phyloP scores from a whole-genome alignment of 2,888 invertebrate genomes.

The Myopa testacea region DNA sequence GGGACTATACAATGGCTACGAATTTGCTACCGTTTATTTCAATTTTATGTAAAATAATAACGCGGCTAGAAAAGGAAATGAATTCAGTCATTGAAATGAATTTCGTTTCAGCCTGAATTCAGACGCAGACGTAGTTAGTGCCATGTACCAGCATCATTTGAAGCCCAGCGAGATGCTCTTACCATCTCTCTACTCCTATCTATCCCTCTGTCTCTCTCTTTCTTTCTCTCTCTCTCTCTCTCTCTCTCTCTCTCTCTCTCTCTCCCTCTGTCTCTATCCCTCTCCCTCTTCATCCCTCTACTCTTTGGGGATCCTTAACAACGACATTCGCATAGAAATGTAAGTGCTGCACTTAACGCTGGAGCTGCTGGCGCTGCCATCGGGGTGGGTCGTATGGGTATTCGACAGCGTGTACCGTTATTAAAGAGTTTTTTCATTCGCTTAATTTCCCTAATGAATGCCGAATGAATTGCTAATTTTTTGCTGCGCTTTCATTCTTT shows the following conservation, averaged over 20 bases:
- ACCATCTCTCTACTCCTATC: background rate
- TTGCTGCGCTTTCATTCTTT: constrained; percentile 21
- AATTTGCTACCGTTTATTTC: too few relatives aligned
- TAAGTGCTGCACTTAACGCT: constrained; percentile 24
- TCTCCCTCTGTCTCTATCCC: too few relatives aligned
- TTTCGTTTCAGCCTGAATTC: too few relatives aligned
- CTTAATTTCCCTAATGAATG: constrained; percentile 42
- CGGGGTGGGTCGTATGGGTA: background rate
- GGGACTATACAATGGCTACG: background rate
- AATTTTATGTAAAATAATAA: too few relatives aligned
- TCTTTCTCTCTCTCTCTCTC: too few relatives aligned
- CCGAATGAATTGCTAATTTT: constrained; percentile 36
- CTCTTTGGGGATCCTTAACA: constrained; percentile 19
- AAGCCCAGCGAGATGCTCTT: constrained; percentile 5
- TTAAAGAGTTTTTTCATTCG: constrained; percentile 3
- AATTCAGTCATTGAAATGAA: too few relatives aligned
- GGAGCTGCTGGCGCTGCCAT: background rate
- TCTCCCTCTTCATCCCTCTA: background rate
- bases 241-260: too few relatives aligned
- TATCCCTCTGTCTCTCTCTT: too few relatives aligned
- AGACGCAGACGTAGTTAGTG: background rate
- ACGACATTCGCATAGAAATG: constrained; percentile 30
- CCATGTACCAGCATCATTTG: constrained; percentile 38
- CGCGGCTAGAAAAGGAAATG: too few relatives aligned
- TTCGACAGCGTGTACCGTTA: constrained; percentile 16